phyloP scores from a whole-genome alignment of 2,797 vertebrate genomes.

The Notamacropus eugenii region DNA sequence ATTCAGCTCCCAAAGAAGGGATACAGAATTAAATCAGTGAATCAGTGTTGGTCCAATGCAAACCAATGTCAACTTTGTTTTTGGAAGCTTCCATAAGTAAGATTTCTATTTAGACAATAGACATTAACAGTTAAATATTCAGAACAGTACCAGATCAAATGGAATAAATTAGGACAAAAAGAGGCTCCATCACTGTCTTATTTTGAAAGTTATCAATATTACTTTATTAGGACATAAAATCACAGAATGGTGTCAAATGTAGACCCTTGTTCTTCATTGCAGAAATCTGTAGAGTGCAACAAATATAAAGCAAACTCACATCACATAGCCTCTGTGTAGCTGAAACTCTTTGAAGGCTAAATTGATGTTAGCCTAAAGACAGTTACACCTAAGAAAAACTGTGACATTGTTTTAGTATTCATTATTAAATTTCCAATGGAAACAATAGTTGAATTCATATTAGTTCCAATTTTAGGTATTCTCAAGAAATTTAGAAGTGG shows the following conservation, averaged over 20 bases:
- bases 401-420: neutral
- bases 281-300: neutral
- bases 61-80: neutral
- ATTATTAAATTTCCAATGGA: neutral
- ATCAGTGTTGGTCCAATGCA: conserved; percentile 38
- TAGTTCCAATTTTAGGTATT: neutral
- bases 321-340: neutral
- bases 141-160: conserved; percentile 30
- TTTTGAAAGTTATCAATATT: neutral
- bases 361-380: neutral
- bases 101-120: conserved; percentile 26
- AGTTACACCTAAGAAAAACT: neutral
- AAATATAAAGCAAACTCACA: neutral
- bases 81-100: neutral
- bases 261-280: neutral
- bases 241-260: neutral
- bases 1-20: neutral
- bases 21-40: conserved; percentile 38
- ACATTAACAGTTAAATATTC: neutral
- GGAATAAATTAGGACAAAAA: neutral
- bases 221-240: neutral
- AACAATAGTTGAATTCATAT: neutral
- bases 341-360: neutral
- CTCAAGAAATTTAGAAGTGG: neutral
- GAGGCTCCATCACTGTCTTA: neutral